Conservation (phyloP, 2,797 vertebrate species). For the Scolopax bukidnonensis region DNA sequence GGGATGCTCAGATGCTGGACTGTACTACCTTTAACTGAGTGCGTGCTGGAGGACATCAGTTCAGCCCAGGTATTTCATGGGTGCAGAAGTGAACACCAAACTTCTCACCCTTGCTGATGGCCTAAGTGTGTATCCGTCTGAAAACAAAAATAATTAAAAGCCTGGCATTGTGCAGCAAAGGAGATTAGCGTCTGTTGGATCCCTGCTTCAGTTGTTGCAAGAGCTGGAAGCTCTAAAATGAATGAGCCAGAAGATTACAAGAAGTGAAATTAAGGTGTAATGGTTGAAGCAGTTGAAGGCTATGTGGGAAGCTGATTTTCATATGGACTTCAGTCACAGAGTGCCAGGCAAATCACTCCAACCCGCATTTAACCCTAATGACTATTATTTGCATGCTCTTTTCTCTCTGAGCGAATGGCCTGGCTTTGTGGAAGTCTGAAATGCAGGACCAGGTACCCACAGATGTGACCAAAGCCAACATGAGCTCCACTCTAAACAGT, state of each 20-base stretch:
- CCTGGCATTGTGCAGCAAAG: background rate
- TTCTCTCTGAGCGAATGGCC: background rate
- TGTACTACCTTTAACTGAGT: background rate
- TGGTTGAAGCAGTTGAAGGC: background rate
- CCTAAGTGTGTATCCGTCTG: background rate
- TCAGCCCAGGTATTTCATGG: background rate
- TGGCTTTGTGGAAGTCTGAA: background rate
- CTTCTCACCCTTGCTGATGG: background rate
- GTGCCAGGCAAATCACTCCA: slow-evolving; percentile 3
- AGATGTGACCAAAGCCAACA: background rate
- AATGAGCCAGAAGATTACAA: background rate
- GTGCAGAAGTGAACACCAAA: background rate
- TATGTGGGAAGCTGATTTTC: background rate
- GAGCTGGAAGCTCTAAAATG: background rate
- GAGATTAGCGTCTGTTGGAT: background rate
- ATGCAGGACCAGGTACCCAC: background rate
- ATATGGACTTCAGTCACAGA: background rate
- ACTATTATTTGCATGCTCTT: background rate
- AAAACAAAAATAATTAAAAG: background rate
- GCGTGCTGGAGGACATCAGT: background rate
- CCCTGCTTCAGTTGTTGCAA: background rate
- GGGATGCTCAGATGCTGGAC: background rate
- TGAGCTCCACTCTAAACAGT: background rate
- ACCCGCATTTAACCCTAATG: background rate
- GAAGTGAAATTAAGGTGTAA: background rate